Conservation (phyloP, 30 jellyfish, hydroid and myxozoan genomes). For the Clytia hemisphaerica region DNA sequence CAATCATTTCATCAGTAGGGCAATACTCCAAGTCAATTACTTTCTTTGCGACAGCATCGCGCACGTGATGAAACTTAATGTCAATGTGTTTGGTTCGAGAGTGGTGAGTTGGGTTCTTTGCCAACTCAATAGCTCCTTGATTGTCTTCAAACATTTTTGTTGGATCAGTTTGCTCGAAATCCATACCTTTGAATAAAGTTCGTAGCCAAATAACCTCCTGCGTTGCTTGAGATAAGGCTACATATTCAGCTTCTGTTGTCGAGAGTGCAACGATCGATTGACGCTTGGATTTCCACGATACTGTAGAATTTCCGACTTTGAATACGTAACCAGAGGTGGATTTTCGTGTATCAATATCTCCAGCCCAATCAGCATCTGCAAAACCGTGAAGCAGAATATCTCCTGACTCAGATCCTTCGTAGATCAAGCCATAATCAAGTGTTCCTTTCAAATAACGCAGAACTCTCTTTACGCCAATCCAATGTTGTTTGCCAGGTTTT, state of each 20-base stretch:
- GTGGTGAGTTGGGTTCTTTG: too few relatives aligned
- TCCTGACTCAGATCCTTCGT: not conserved
- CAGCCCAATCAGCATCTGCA: constrained; percentile 52
- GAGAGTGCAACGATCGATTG: constrained; percentile 47
- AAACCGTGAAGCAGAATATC: constrained; percentile 9
- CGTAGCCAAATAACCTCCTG: too few relatives aligned
- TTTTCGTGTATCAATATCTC: constrained; percentile 23
- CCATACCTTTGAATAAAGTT: too few relatives aligned
- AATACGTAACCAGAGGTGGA: constrained; percentile 41
- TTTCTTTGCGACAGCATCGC: too few relatives aligned
- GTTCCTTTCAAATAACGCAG: constrained; percentile 41
- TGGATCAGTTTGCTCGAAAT: too few relatives aligned
- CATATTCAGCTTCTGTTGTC: constrained; percentile 50
- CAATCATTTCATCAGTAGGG: too few relatives aligned
- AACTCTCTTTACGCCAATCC: constrained; percentile 36
- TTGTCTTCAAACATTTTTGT: too few relatives aligned
- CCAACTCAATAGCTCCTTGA: too few relatives aligned
- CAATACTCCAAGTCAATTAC: too few relatives aligned
- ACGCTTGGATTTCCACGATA: constrained; percentile 41
- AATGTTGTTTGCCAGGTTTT: constrained; percentile 45
- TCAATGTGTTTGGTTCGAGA: too few relatives aligned
- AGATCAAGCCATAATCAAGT: constrained; percentile 27
- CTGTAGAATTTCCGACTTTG: constrained; percentile 19
- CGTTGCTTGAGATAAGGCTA: constrained; percentile 23
- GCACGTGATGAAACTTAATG: too few relatives aligned